Evolutionary conservation across 2,888 invertebrate genomes (phyloP), one percentile per base, ranked within the genome.

Genomic region (Synergus umbraculus): DNA sequence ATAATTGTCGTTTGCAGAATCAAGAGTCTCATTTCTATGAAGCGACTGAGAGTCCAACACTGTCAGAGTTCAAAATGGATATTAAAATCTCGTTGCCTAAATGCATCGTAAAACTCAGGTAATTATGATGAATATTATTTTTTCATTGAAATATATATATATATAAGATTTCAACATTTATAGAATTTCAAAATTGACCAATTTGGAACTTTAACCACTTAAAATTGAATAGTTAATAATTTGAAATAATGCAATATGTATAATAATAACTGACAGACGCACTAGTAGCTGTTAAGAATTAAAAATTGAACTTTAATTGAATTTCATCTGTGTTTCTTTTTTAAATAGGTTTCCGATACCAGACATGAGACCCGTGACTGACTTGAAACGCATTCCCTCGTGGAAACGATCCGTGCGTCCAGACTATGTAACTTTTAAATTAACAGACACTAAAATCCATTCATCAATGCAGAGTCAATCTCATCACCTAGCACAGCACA

Each of bases 291-390:
- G 10, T 10, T 7, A 10, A 10, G 9, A 1, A 10, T 22, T 22
- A 22, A 22, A 10, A 44, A 44, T 44, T 43, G 46, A 46, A 49
- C 73, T 41, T 58, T 41, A 18, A 46, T 64, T 5, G 43, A 54
- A 76, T 54, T 54, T 63, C 4, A 4, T 41, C 65, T 77, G 22
- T 44, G 58, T 64, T 29, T 69, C 18, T 81, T 83, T 79, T 79
- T 79, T 78, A 81, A 80, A 41, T 90, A 96, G 97, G 88, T 98
- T 98, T 93, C 98, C 98, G 0, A 95, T 98, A 88, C 96, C 97
- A n/a, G 98, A 98, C 91, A 94, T 97, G 69, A 94, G 98, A 13
- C 95, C 96, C 0, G 88, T 95, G 15, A 94, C 95, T 82, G 95
- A 96, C 88, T 94, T 95, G 89, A 94, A 94, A 49, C 94, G 96